Evolutionary conservation across 1,140 invertebrate species (phyloP).

Genomic region (Caerostris extrusa): DNA sequence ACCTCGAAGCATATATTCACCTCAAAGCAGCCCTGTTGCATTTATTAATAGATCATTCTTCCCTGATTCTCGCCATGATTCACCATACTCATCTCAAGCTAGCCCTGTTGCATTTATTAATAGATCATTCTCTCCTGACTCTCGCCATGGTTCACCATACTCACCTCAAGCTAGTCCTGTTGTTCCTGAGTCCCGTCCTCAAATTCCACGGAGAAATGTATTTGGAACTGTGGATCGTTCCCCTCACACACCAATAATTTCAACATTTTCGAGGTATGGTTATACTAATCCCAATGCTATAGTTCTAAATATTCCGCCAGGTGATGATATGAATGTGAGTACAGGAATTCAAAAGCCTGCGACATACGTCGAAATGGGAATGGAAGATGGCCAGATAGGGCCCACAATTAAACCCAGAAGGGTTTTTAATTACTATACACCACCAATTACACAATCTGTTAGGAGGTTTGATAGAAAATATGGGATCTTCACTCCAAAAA

Average conservation of each 20-base stretch:
- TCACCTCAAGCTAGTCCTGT: neutral
- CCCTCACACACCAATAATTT: neutral
- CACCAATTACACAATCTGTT: neutral
- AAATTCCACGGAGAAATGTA: neutral
- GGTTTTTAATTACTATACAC: neutral
- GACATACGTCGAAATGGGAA: neutral
- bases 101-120: too few relatives aligned
- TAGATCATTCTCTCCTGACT: neutral
- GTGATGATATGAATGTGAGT: neutral
- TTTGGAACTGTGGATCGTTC: neutral
- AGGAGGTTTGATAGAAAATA: neutral
- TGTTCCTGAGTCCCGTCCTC: neutral
- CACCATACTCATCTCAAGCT: neutral
- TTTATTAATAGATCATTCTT: neutral
- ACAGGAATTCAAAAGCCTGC: neutral
- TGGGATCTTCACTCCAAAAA: constrained; percentile 26
- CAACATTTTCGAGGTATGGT: neutral
- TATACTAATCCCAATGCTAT: neutral
- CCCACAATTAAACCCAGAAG: neutral
- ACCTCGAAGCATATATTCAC: too few relatives aligned
- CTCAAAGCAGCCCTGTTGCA: too few relatives aligned
- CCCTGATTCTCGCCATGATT: neutral
- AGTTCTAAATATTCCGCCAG: neutral
- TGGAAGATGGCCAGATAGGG: constrained; percentile 1
- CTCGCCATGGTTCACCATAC: neutral